Evolutionary conservation across 23 tunicate genomes (phyloP).

Genomic region (Ascidia mentula): DNA sequence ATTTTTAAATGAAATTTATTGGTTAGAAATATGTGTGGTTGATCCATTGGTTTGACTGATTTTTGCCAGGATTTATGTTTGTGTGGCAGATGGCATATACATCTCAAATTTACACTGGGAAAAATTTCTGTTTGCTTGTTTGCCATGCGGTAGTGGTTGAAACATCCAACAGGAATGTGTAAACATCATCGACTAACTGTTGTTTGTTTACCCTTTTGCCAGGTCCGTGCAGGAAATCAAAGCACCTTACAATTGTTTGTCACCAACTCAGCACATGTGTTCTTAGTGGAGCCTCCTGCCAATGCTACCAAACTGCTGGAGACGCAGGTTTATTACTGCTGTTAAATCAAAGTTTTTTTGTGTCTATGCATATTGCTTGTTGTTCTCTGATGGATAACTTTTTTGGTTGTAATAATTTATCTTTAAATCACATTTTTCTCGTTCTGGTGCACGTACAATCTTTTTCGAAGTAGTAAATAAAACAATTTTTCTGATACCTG

Average conservation of each 20-base stretch:
- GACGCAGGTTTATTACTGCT: slow-evolving; percentile 60
- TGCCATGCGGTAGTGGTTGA: background rate
- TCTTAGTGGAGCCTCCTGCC: slow-evolving; percentile 73
- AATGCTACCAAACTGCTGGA: slow-evolving; percentile 54
- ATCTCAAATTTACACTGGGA: background rate
- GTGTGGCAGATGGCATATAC: background rate
- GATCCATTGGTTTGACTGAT: too few relatives aligned
- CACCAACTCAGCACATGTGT: slow-evolving; percentile 82
- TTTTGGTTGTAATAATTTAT: too few relatives aligned
- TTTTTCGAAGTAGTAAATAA: too few relatives aligned
- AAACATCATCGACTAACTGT: background rate
- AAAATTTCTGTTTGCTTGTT: background rate
- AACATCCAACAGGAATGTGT: background rate
- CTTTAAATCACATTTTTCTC: too few relatives aligned
- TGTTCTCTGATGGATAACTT: too few relatives aligned
- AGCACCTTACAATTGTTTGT: slow-evolving; percentile 72
- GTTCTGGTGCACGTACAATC: too few relatives aligned
- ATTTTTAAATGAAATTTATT: too few relatives aligned
- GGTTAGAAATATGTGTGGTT: too few relatives aligned
- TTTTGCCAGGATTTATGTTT: background rate
- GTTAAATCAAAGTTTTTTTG: too few relatives aligned
- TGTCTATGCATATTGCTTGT: too few relatives aligned
- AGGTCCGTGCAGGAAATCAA: slow-evolving; percentile 85
- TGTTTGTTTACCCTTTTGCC: background rate
- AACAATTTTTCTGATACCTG: too few relatives aligned